phyloP scores from a whole-genome alignment of 92 coral and sea anemone genomes.

The Zoanthus gigantus region DNA sequence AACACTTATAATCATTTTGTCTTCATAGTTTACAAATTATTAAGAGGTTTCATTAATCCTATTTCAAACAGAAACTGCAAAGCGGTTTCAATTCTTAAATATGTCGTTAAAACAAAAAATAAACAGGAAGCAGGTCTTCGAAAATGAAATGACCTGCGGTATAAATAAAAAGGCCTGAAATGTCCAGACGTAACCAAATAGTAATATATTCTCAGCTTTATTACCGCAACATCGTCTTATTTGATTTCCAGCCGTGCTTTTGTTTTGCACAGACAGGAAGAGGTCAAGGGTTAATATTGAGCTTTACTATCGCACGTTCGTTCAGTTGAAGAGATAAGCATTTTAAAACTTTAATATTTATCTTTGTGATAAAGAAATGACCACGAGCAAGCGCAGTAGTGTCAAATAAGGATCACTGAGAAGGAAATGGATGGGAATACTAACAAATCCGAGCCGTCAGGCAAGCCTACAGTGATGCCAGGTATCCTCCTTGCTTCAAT shows the following conservation, averaged over 20 bases:
- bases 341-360: neutral
- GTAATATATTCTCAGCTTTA: neutral
- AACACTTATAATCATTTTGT: too few species aligned
- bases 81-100: too few species aligned
- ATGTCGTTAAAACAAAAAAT: neutral
- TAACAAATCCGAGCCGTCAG: neutral
- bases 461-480: neutral
- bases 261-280: neutral
- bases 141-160: conserved; percentile 4
- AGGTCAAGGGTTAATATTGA: neutral
- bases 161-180: neutral
- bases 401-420: neutral
- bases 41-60: too few species aligned
- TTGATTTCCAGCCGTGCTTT: neutral
- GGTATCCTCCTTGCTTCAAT: neutral
- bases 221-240: neutral
- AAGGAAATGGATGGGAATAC: neutral
- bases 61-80: too few species aligned
- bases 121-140: neutral
- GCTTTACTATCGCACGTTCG: neutral
- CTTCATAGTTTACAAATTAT: too few species aligned
- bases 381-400: neutral
- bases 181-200: neutral
- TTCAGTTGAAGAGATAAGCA: neutral
- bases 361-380: neutral